phyloP scores from a whole-genome alignment of 2,113 vertebrate species.

The Dicrurus megarhynchus region DNA sequence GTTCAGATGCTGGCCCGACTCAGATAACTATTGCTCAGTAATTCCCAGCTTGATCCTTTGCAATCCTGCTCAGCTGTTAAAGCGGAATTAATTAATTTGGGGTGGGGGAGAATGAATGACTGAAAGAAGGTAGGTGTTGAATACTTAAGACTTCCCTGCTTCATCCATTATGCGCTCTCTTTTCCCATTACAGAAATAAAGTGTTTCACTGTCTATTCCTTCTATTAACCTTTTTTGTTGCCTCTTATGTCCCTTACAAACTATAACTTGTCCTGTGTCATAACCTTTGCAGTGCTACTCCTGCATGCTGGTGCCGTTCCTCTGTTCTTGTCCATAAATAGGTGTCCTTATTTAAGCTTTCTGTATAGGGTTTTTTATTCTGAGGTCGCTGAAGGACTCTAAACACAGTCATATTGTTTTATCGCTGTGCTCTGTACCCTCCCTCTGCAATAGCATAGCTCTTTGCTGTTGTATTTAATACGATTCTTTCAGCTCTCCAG shows the following conservation, averaged over 20 bases:
- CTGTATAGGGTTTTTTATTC: neutral
- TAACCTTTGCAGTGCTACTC: neutral
- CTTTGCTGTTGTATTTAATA: neutral
- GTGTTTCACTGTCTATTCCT: neutral
- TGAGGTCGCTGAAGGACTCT: neutral
- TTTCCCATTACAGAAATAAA: neutral
- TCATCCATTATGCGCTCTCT: neutral
- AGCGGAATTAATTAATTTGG: neutral
- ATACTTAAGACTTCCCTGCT: neutral
- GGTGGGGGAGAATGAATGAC: neutral
- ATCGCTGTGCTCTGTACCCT: neutral
- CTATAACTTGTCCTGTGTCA: neutral
- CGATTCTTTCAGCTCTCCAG: neutral
- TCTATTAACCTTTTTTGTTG: neutral
- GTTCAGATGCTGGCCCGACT: neutral
- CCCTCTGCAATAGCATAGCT: neutral
- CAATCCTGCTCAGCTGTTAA: neutral
- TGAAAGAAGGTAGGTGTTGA: neutral
- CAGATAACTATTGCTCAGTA: neutral
- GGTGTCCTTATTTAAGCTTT: conserved; percentile 14
- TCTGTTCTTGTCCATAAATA: neutral
- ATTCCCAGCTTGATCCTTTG: neutral
- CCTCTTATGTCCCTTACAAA: neutral
- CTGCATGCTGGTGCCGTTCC: neutral
- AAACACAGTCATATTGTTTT: neutral